Percentiles rank a stretch among this genome's conserved stretches.
These are phyloP conservation scores for Protonemura montana DNA, from an alignment of 2,888 invertebrate species.

Conservation along the genomic window DNA sequence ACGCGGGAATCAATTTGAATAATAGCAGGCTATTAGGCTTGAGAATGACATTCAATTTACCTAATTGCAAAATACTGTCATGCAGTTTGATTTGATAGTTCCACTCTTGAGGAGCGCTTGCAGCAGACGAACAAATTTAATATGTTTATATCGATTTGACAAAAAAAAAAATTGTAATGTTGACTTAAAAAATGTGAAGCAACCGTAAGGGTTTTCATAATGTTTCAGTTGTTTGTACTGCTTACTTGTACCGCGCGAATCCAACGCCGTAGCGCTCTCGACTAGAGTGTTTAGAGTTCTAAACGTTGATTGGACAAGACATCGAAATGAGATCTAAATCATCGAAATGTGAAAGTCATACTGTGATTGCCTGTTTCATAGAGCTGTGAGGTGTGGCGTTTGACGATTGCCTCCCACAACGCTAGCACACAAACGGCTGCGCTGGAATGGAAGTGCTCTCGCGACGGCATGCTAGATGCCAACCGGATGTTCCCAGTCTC, in stretches of 20 bases:
- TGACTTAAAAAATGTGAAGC: not conserved
- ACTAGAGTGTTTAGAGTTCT: not conserved
- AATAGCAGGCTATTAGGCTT: constrained; percentile 26
- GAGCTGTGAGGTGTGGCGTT: constrained; percentile 9
- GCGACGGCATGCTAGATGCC: not conserved
- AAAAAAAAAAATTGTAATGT: not conserved
- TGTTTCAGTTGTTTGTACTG: not conserved
- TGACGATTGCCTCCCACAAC: not conserved
- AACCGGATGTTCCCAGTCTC: constrained; percentile 35
- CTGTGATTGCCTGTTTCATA: not conserved
- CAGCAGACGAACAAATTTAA: not conserved
- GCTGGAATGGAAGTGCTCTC: not conserved
- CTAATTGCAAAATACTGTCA: constrained; percentile 31
- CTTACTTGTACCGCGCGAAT: not conserved
- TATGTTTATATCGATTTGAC: not conserved
- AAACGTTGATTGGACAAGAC: constrained; percentile 7
- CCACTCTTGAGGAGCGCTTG: not conserved
- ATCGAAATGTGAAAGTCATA: constrained; percentile 14
- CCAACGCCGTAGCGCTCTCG: not conserved
- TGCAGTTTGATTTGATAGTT: constrained; percentile 23
- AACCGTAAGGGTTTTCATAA: not conserved
- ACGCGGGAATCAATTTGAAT: constrained; percentile 31
- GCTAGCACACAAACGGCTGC: not conserved
- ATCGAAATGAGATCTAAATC: constrained; percentile 12
- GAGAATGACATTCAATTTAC: constrained; percentile 35